phyloP scores from a whole-genome alignment of 2,888 invertebrate species.

The Neria commutata region DNA sequence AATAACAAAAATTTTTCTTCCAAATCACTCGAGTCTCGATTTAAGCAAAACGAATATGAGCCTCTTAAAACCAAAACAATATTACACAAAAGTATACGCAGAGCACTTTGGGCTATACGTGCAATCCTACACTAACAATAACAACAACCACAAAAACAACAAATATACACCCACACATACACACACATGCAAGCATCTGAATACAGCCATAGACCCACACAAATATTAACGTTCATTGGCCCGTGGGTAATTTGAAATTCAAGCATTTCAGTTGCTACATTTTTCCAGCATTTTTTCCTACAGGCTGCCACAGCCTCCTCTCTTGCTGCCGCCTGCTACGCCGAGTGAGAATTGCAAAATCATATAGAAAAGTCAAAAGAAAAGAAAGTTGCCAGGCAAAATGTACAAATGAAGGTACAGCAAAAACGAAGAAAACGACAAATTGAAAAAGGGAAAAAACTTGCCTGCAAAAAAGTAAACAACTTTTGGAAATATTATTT shows the following conservation, averaged over 20 bases:
- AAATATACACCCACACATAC: background rate
- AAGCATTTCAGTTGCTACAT: slow-evolving; percentile 18
- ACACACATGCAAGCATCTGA: background rate
- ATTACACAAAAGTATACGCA: too few species aligned
- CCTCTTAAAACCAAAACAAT: too few species aligned
- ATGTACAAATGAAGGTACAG: background rate
- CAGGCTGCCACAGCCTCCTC: too few species aligned
- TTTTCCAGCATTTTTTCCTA: background rate
- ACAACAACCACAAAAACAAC: background rate
- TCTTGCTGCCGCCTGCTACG: too few species aligned
- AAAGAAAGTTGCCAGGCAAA: background rate
- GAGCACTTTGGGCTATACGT: background rate
- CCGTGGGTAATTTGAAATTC: slow-evolving; percentile 26
- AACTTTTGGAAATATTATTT: background rate
- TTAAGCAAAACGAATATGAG: too few species aligned
- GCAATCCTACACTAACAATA: background rate
- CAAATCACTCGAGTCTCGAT: too few species aligned
- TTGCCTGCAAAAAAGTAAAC: background rate
- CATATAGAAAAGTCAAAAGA: background rate
- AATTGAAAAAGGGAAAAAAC: background rate
- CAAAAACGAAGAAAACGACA: background rate
- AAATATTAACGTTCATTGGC: slow-evolving; percentile 25
- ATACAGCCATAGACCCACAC: background rate
- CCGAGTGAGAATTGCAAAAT: slow-evolving; percentile 8
- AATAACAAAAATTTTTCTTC: too few species aligned